Conservation (phyloP, 2,113 vertebrate species). For the Zosterops lateralis region DNA sequence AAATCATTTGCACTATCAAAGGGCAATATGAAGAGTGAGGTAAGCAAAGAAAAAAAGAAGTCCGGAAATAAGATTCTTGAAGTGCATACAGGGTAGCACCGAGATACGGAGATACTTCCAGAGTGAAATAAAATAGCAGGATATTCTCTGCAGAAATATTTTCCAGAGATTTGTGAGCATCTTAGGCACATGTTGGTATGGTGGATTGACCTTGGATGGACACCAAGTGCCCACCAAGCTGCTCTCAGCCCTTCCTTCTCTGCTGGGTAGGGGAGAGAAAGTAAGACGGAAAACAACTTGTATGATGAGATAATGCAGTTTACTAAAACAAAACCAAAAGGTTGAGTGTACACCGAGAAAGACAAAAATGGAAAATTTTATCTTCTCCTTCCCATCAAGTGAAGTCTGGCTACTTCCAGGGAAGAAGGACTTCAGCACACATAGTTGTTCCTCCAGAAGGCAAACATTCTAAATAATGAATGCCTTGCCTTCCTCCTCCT, state of each 20-base stretch:
- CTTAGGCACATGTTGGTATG: neutral
- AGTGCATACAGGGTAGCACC: neutral
- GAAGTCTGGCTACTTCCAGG: neutral
- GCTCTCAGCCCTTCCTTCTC: neutral
- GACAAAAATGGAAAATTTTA: neutral
- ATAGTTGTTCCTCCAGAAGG: neutral
- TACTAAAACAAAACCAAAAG: neutral
- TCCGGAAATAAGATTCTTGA: neutral
- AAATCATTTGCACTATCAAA: neutral
- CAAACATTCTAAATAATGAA: neutral
- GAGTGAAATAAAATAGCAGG: neutral
- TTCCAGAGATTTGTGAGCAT: neutral
- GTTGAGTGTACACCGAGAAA: neutral
- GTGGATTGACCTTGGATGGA: neutral
- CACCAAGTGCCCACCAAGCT: neutral
- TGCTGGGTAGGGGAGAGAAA: neutral
- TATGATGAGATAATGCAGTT: neutral
- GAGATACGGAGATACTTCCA: neutral
- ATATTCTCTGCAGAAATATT: neutral
- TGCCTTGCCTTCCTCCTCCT: neutral
- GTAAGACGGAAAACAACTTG: neutral
- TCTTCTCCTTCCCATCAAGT: neutral
- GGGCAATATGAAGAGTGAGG: neutral
- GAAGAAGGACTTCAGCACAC: neutral
- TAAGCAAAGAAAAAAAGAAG: neutral